Evolutionary conservation across 2,797 vertebrate species (phyloP).

Genomic region (Corythornis leucogaster): DNA sequence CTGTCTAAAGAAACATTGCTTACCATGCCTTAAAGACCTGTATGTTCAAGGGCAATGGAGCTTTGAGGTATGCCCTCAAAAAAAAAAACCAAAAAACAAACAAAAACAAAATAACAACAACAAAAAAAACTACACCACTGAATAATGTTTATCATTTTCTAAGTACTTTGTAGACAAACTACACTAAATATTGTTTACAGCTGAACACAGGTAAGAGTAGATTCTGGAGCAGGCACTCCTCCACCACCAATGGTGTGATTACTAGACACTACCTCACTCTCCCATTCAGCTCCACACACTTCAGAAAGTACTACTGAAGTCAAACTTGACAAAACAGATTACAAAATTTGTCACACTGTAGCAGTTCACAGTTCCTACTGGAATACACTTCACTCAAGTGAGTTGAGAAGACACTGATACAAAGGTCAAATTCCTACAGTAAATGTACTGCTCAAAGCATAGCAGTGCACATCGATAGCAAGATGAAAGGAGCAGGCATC

Average conservation of each 20-base stretch:
- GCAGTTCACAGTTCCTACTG: background rate
- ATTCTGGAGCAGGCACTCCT: background rate
- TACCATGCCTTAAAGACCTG: accelerated
- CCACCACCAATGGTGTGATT: background rate
- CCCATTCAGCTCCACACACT: background rate
- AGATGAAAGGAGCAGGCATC: background rate
- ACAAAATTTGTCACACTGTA: background rate
- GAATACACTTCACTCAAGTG: background rate
- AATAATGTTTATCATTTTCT: background rate
- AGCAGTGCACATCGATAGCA: accelerated
- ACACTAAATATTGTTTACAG: background rate
- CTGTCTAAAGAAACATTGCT: background rate
- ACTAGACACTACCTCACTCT: background rate
- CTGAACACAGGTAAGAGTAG: background rate
- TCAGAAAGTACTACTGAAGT: background rate
- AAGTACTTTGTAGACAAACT: background rate
- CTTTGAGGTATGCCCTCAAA: background rate
- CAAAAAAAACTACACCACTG: background rate
- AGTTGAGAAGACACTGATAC: background rate
- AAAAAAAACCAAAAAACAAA: background rate
- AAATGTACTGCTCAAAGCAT: background rate
- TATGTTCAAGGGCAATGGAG: background rate
- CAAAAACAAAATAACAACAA: too few species aligned
- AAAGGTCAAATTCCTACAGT: background rate
- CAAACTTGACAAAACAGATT: background rate